A percentile compares a stretch with the other conserved stretches of the same genome.
phyloP scores from a whole-genome alignment of 2,888 invertebrate genomes.

The Eretmocerus hayati region DNA sequence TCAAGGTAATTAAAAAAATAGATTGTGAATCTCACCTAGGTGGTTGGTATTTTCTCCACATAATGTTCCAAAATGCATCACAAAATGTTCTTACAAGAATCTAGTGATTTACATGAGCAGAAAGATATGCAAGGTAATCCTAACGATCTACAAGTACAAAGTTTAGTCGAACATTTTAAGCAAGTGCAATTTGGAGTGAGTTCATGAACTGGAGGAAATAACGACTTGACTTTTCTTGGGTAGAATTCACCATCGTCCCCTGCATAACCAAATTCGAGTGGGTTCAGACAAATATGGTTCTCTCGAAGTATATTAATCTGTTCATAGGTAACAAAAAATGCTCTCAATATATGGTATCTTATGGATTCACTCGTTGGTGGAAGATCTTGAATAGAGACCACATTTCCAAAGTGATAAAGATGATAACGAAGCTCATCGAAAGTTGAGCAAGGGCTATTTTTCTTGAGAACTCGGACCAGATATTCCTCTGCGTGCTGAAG shows the following conservation, averaged over 20 bases:
- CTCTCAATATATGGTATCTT: neutral
- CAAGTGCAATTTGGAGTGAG: neutral
- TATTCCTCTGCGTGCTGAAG: neutral
- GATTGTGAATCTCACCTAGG: too few relatives aligned
- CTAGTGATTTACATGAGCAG: too few relatives aligned
- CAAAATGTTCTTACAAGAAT: too few relatives aligned
- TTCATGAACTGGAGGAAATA: neutral
- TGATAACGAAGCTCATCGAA: slow-evolving; percentile 29
- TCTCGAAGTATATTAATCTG: neutral
- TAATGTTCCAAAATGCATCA: too few relatives aligned
- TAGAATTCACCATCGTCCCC: neutral
- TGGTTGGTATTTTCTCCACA: too few relatives aligned
- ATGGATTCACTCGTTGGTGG: neutral
- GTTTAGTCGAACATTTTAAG: neutral
- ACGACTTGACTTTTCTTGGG: neutral
- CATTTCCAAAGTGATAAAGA: neutral
- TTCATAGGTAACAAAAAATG: neutral
- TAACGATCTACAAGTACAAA: neutral
- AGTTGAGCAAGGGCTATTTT: slow-evolving; percentile 15
- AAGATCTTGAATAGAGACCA: neutral
- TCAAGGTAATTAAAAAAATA: too few relatives aligned
- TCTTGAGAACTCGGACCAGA: neutral
- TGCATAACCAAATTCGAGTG: neutral
- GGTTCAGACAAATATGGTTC: neutral
- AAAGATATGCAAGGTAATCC: neutral